A percentile compares a stretch with the other conserved stretches of the same genome.
Conservation (phyloP, 2,113 vertebrate species). For the Paraplagusia blochii region DNA sequence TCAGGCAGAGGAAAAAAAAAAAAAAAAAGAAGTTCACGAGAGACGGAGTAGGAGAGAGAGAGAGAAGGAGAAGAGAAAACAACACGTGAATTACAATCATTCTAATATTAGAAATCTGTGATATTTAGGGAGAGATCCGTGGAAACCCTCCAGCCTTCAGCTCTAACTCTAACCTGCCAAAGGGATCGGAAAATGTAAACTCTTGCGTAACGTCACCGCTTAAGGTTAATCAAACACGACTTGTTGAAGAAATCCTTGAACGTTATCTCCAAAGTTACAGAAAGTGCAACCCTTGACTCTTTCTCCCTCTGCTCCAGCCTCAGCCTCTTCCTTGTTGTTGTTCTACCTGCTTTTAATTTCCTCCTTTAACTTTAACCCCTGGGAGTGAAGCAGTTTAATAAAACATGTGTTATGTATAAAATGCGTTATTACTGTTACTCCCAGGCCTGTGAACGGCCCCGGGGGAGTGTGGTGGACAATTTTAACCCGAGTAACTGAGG, state of each 20-base stretch:
- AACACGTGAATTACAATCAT: slow-evolving; percentile 10
- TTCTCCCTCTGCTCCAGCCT: neutral
- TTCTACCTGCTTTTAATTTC: slow-evolving; percentile 49
- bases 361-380: slow-evolving; percentile 15
- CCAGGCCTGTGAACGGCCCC: slow-evolving; percentile 1
- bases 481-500: slow-evolving; percentile 43
- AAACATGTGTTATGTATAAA: slow-evolving; percentile 56
- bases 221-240: neutral
- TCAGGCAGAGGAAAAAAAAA: slow-evolving; percentile 33
- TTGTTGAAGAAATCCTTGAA: slow-evolving; percentile 3
- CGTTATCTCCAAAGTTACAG: slow-evolving; percentile 4
- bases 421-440: slow-evolving; percentile 36
- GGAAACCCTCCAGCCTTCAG: slow-evolving; percentile 2
- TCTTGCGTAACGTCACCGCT: slow-evolving; percentile 13
- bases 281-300: slow-evolving; percentile 11
- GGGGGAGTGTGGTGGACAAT: slow-evolving; percentile 39
- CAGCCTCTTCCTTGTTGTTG: slow-evolving; percentile 19
- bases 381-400: slow-evolving; percentile 39
- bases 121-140: neutral
- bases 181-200: slow-evolving; percentile 3
- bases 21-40: slow-evolving; percentile 1
- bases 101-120: too few species aligned
- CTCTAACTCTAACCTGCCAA: slow-evolving; percentile 6
- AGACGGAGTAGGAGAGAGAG: neutral
- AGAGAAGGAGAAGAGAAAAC: slow-evolving; percentile 3